Base-by-base conservation (phyloP, 1,140 invertebrate genomes). In the Thereuonema tuberculata region DNA sequence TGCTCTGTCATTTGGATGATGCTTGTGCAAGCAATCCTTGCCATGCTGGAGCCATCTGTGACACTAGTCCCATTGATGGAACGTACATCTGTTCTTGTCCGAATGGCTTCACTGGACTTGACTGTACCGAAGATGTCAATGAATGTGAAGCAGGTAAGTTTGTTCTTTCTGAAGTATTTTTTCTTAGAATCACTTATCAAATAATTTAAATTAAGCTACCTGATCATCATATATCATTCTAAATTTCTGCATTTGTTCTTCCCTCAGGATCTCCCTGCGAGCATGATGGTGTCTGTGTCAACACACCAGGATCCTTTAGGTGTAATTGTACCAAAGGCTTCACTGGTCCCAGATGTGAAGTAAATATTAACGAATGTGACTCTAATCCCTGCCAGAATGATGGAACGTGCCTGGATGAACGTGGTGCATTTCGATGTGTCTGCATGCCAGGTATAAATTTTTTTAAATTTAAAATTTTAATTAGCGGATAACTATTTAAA, bases 21-120 rank as follows among this genome's bases (percentile, higher is more conserved):
- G 92, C 93, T 0, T 98, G 94, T 71, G 89, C 88, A 0, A 92
- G 88, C n/a, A 93, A 92, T 76, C 94, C 94, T 0, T 98, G 94
- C 70, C 89, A 94, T 66, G 82, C 85, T 0, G 90, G 90, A 62
- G 90, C 93, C 3, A 89, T 89, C 63, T 98, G 94, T 69, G 89
- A 96, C 71, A 97, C 93, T 0, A 94, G 88, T 64, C 93, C 93
- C 12, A 92, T 96, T 63, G 91, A 93, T 68, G 91, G 94, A 0
- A 89, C 88, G 2, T 93, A 90, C 72, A 85, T 91, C 14, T 98
- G 94, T 71, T 90, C 87, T 12, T 98, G 94, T 70, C 87, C 89
- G 21, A 84, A 82, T 1, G 92, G 92, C 2, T 94, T 88, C 74
- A 91, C 89, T 72, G 91, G 92, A 5, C 75, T 86, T 9, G 84